Evolutionary conservation across 2,113 vertebrate genomes (phyloP).

Genomic region (Tor tambroides): DNA sequence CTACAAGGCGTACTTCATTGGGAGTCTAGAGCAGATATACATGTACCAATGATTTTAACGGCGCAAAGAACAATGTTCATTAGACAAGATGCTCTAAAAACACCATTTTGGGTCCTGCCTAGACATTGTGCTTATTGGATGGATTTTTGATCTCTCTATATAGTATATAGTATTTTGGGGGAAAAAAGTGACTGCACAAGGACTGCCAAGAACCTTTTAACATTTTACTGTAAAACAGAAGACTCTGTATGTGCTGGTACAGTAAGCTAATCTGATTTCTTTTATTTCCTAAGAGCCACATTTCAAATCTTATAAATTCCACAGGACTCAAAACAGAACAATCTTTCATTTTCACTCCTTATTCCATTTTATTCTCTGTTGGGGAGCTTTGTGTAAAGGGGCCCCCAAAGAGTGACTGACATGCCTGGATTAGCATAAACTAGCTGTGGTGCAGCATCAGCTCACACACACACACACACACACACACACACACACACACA

Average conservation of each 20-base stretch:
- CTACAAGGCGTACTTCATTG: not conserved
- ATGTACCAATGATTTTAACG: not conserved
- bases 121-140: not conserved
- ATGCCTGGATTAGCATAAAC: slow-evolving; percentile 17
- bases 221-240: no score
- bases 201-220: no score
- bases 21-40: not conserved
- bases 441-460: not conserved
- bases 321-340: no score
- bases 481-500: no score
- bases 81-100: not conserved
- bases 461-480: not conserved
- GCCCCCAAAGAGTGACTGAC: not conserved
- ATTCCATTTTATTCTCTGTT: not conserved
- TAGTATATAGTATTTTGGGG: no score
- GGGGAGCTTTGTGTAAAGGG: not conserved
- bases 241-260: no score
- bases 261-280: not conserved
- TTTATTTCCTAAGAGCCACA: not conserved
- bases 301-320: not conserved
- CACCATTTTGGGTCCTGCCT: not conserved
- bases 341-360: not conserved
- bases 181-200: no score
- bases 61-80: not conserved
- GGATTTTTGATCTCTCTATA: not conserved